These are phyloP conservation scores for Nomada lathburiana DNA, from an alignment of 2,888 invertebrate genomes.

Conservation along the genomic window DNA sequence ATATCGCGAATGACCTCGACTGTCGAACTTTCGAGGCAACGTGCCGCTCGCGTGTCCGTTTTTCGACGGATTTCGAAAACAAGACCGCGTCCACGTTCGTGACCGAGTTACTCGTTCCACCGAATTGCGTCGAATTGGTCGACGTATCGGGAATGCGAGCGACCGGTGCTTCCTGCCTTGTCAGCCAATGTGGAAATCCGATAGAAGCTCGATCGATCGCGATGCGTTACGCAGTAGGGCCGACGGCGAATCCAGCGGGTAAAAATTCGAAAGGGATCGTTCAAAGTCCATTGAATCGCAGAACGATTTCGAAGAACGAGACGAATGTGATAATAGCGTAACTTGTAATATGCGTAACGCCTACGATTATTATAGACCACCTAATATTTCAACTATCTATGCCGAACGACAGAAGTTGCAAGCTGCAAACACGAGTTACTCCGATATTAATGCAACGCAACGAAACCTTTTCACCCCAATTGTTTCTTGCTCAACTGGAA, in stretches of 20 bases:
- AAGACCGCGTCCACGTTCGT: not conserved
- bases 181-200: conserved; percentile 37
- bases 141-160: not conserved
- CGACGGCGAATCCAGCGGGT: not conserved
- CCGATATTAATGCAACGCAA: too few relatives aligned
- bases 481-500: too few relatives aligned
- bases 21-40: conserved; percentile 34
- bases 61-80: conserved; percentile 26
- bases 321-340: too few relatives aligned
- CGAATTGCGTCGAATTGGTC: conserved; percentile 6
- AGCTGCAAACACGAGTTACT: too few relatives aligned
- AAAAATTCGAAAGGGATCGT: too few relatives aligned
- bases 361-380: too few relatives aligned
- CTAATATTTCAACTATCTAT: too few relatives aligned
- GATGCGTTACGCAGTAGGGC: not conserved
- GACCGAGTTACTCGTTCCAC: not conserved
- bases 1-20: conserved; percentile 39
- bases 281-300: not conserved
- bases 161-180: conserved; percentile 5
- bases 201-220: not conserved
- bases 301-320: not conserved
- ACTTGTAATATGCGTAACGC: too few relatives aligned
- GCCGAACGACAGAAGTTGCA: too few relatives aligned
- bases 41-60: not conserved
- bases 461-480: too few relatives aligned